A percentile compares a stretch with the other conserved stretches of the same genome.
Evolutionary conservation across 2,888 invertebrate species (phyloP).

Genomic region (Bellardia bayeri): DNA sequence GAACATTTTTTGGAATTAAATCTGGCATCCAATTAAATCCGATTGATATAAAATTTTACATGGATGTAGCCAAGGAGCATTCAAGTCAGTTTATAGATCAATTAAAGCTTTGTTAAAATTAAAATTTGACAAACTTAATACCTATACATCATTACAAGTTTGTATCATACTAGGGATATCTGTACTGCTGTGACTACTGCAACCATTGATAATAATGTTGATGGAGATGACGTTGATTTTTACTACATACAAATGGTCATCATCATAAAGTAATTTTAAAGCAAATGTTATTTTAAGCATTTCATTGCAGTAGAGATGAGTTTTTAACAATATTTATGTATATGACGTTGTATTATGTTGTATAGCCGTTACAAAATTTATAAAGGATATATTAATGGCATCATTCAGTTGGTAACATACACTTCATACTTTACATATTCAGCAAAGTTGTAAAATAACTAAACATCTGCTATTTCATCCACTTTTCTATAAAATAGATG

Average conservation of each 20-base stretch:
- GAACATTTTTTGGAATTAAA: no score
- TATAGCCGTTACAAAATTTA: background rate
- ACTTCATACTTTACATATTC: no score
- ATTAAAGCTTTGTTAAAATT: no score
- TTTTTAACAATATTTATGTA: conserved; percentile 20
- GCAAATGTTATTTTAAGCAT: conserved; percentile 39
- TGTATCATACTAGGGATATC: background rate
- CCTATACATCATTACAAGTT: no score
- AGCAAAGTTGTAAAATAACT: no score
- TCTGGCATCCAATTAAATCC: no score
- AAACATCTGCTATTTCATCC: no score
- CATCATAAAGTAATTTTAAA: conserved; percentile 35
- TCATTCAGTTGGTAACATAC: background rate
- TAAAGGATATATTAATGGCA: background rate
- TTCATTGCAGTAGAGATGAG: background rate
- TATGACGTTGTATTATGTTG: background rate
- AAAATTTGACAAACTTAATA: no score
- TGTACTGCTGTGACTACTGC: background rate
- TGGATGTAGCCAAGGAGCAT: no score
- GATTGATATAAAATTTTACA: no score
- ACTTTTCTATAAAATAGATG: no score
- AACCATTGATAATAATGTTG: conserved; percentile 19
- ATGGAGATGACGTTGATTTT: conserved; percentile 42
- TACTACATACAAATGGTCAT: conserved; percentile 47
- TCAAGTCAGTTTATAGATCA: no score